Conservation (phyloP, 2,888 invertebrate genomes). For the Macaria liturata region DNA sequence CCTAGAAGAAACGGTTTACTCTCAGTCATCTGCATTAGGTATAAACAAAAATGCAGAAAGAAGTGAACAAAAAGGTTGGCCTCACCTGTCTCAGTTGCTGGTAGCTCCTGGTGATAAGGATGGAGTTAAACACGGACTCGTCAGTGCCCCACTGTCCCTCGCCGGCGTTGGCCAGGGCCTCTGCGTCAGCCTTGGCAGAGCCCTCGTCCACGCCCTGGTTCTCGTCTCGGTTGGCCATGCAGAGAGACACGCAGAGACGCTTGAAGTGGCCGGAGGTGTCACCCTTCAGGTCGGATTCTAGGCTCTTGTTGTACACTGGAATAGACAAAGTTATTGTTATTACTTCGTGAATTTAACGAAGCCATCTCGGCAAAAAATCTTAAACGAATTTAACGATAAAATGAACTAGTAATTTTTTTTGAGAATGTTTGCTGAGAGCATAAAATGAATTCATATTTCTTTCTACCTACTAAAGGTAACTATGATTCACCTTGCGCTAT, state of each 20-base stretch:
- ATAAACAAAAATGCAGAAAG: too few species aligned
- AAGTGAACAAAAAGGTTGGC: too few species aligned
- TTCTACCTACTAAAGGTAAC: too few species aligned
- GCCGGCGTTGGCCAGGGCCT: constrained; percentile 89
- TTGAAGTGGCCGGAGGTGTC: constrained; percentile 99
- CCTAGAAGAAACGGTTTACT: too few species aligned
- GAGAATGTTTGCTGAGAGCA: too few species aligned
- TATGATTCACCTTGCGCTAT: too few species aligned
- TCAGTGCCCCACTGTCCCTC: constrained; percentile 96
- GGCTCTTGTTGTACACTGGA: constrained; percentile 89
- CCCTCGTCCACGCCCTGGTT: constrained; percentile 92
- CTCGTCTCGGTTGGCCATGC: constrained; percentile 95
- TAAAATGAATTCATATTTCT: too few species aligned
- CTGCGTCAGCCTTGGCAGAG: constrained; percentile 92
- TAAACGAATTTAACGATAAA: too few species aligned
- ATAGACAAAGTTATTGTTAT: constrained; percentile 32
- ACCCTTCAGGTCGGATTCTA: constrained; percentile 94
- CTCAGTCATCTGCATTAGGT: too few species aligned
- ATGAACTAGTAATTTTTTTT: too few species aligned
- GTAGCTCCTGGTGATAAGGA: constrained; percentile 93
- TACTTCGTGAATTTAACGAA: too few species aligned
- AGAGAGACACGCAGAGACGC: constrained; percentile 93
- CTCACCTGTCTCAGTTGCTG: constrained; percentile 90
- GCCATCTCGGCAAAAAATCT: too few species aligned
- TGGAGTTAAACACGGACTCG: constrained; percentile 93